These are phyloP conservation scores for Anthopleura sola DNA, from an alignment of 64 coral and sea anemone genomes.

Conservation along the genomic window DNA sequence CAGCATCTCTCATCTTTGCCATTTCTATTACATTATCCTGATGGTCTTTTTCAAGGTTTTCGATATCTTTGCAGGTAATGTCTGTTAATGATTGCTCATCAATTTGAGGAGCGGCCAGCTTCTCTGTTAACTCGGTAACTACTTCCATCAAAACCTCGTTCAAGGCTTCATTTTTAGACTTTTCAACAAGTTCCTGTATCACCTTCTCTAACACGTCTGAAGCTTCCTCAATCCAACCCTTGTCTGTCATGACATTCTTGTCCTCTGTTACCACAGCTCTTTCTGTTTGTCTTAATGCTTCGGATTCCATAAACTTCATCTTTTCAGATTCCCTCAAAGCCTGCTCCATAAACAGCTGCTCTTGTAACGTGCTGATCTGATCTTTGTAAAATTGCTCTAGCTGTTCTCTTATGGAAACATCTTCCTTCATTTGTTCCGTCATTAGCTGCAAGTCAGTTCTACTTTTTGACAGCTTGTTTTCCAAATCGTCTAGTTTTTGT, in stretches of 20 bases:
- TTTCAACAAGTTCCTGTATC: background rate
- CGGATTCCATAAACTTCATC: background rate
- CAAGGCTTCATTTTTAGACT: background rate
- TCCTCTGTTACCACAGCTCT: background rate
- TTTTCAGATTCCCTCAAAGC: conserved; percentile 8
- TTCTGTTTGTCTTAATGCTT: background rate
- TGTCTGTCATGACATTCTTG: background rate
- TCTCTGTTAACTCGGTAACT: background rate
- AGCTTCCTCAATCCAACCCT: background rate
- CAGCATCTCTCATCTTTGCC: background rate
- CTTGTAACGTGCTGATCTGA: background rate
- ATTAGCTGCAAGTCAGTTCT: background rate
- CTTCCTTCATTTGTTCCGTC: conserved; percentile 29
- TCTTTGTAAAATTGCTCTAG: conserved; percentile 20
- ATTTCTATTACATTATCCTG: background rate
- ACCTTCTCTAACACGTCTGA: background rate
- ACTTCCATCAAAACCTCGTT: background rate
- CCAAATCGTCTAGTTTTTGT: background rate
- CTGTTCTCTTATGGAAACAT: conserved; percentile 19
- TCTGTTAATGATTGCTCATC: background rate
- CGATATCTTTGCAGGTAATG: background rate
- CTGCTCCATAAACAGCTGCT: background rate
- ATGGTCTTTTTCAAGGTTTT: background rate
- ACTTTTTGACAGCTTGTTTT: background rate
- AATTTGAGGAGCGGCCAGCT: background rate